These are phyloP conservation scores for Drosophila lowei DNA, from an alignment of 1,140 invertebrate species.

Conservation along the genomic window DNA sequence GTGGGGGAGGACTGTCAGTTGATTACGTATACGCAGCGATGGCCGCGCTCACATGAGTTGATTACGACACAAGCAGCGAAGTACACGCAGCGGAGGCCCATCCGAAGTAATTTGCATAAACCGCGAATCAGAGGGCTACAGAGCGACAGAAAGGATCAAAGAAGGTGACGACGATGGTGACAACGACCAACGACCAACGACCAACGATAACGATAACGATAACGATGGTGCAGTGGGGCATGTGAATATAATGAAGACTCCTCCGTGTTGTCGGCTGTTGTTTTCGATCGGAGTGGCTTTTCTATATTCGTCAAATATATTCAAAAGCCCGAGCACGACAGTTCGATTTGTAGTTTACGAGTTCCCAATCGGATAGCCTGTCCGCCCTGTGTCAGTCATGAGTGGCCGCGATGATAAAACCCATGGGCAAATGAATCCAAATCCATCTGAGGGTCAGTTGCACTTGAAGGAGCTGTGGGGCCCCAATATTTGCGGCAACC, in stretches of 20 bases:
- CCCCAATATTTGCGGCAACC: constrained; percentile 26
- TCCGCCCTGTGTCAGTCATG: background rate
- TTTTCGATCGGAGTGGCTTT: background rate
- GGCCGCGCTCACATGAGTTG: constrained; percentile 24
- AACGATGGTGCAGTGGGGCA: constrained; percentile 25
- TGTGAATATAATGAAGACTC: constrained; percentile 38
- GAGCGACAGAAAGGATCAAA: constrained; percentile 17
- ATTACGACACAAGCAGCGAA: constrained; percentile 36
- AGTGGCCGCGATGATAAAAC: background rate
- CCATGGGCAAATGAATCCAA: too few relatives aligned
- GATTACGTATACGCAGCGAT: constrained; percentile 62
- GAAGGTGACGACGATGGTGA: constrained; percentile 10
- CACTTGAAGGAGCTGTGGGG: background rate
- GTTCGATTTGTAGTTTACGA: too few relatives aligned
- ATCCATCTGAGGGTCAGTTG: too few relatives aligned
- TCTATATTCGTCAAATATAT: constrained; percentile 1
- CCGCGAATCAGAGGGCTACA: constrained; percentile 34
- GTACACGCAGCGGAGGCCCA: background rate
- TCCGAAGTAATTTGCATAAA: constrained; percentile 52
- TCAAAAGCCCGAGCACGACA: background rate
- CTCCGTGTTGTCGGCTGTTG: background rate
- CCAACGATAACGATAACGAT: too few relatives aligned
- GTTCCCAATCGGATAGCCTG: too few relatives aligned
- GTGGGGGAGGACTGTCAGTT: constrained; percentile 1
- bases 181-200: too few relatives aligned